Evolutionary conservation across 2,888 invertebrate species (phyloP), one percentile per base, ranked within the genome.

Genomic region (Baccha elongata): DNA sequence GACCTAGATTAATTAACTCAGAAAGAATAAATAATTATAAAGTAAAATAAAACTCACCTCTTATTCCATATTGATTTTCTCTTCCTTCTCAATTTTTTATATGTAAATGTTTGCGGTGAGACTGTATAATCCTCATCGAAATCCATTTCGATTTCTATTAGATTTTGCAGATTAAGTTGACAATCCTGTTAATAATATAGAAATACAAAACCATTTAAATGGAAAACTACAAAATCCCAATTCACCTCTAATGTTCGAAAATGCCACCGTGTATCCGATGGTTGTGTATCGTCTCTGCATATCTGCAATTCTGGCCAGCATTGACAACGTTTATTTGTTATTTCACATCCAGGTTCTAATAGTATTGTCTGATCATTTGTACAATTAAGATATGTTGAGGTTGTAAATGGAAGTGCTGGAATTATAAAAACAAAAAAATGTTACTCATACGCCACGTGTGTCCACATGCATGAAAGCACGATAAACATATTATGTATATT

Each of bases 71-170:
- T 55, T 48, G 89, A 87, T 86, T 89, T 88, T 85, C 89, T 87
- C 89, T 89, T 90, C 88, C 90, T 89, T 86, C 89, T 87, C 40
- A 89, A 79, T 85, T 90, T 90, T 85, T 90, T 89, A 85, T 90
- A 90, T 85, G 89, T 87, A 80, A 90, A 90, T 86, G 88, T 89
- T 87, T 88, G 89, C 87, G 91, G 89, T 86, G 90, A 88, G 86
- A 89, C 88, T 88, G 89, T 90, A 71, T 90, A 91, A 87, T 91
- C 91, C 87, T 90, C 91, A 86, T 91, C 91, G 87, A 91, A 91
- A 86, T 91, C 91, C 88, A 89, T 87, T 88, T 91, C 90, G 83
- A 89, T 87, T 88, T 91, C 88, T 79, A 91, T 88, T 81, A 91
- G 86, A 88, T 90, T 90, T 87, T 89, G 89, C 87, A 91, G 89